phyloP scores from a whole-genome alignment of 2,113 vertebrate genomes.

The Crotophaga sulcirostris region DNA sequence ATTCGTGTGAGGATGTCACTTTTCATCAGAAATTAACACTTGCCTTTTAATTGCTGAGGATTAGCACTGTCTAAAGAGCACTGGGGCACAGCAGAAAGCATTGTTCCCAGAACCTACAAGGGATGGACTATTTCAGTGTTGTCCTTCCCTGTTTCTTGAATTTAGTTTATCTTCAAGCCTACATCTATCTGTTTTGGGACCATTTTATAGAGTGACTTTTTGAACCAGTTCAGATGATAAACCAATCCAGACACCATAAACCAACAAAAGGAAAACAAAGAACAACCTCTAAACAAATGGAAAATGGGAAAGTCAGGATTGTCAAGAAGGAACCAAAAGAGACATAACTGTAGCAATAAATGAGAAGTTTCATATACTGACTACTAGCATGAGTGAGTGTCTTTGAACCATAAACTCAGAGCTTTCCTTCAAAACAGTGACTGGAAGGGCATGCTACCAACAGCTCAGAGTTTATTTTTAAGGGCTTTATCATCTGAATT shows the following conservation, averaged over 20 bases:
- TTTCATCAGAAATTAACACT: not conserved
- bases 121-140: not conserved
- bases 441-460: not conserved
- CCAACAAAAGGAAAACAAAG: not conserved
- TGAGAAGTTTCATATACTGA: not conserved
- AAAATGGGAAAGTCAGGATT: not conserved
- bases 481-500: not conserved
- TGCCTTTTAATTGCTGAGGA: not conserved
- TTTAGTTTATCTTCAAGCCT: not conserved
- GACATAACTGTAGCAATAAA: fast-evolving
- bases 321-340: not conserved
- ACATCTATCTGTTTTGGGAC: not conserved
- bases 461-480: not conserved
- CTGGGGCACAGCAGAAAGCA: fast-evolving
- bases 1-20: not conserved
- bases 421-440: not conserved
- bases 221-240: not conserved
- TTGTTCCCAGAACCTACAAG: not conserved
- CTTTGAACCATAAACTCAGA: not conserved
- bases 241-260: not conserved
- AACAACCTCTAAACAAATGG: not conserved
- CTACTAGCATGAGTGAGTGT: not conserved
- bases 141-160: not conserved
- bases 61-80: not conserved
- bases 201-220: not conserved